Percentiles rank a stretch among this genome's conserved stretches.
These are phyloP conservation scores for Hirtodrosophila confusa DNA, from an alignment of 2,888 invertebrate genomes.

Conservation along the genomic window DNA sequence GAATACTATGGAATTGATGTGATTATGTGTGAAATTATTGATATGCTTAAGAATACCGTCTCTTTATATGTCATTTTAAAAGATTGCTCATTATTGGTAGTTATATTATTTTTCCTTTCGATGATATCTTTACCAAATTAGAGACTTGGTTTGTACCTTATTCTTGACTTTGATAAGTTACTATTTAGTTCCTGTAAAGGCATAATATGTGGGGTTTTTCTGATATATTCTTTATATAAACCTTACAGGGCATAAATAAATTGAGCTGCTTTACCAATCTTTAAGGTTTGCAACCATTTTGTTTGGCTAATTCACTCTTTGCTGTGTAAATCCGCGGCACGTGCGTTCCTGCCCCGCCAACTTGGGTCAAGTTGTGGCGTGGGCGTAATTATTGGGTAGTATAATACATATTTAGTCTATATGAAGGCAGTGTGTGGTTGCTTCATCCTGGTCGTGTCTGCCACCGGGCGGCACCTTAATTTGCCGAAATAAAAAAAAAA, in stretches of 20 bases:
- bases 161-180: too few species aligned
- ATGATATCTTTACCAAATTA: too few species aligned
- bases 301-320: constrained; percentile 29
- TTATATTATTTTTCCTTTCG: too few species aligned
- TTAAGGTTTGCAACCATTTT: constrained; percentile 40
- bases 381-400: constrained; percentile 55
- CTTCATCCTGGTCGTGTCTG: constrained; percentile 54
- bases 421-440: constrained; percentile 16
- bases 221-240: too few species aligned
- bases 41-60: too few species aligned
- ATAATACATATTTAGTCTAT: constrained; percentile 18
- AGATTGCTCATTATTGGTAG: too few species aligned
- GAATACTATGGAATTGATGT: too few species aligned
- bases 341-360: constrained; percentile 37
- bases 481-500: constrained; percentile 45
- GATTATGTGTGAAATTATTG: too few species aligned
- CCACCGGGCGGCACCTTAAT: constrained; percentile 72
- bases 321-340: constrained; percentile 47
- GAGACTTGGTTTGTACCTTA: too few species aligned
- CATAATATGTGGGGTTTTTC: too few species aligned
- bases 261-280: background rate
- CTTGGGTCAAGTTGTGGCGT: constrained; percentile 54
- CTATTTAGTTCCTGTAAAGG: too few species aligned
- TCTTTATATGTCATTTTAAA: too few species aligned
- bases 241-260: constrained; percentile 12